Percentiles rank a stretch among this genome's conserved stretches.
These are phyloP conservation scores for Sinocyclocheilus anophthalmus DNA, from an alignment of 2,113 vertebrate genomes.

Conservation along the genomic window DNA sequence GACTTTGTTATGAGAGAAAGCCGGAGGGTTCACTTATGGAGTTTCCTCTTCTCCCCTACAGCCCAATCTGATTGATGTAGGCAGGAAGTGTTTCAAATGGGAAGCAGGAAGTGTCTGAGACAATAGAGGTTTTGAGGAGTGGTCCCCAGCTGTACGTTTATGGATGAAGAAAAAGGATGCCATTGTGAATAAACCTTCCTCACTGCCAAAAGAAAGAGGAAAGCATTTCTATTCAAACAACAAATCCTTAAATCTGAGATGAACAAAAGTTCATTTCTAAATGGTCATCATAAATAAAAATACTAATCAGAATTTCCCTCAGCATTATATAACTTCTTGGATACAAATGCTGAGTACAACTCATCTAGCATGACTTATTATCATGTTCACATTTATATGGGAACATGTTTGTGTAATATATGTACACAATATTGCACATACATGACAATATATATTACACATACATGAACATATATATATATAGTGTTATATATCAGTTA, in stretches of 20 bases:
- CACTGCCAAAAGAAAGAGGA: constrained; percentile 44
- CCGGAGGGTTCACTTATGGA: constrained; percentile 53
- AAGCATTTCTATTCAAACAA: constrained; percentile 13
- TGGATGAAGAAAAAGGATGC: constrained; percentile 51
- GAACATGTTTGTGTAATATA: too few relatives aligned
- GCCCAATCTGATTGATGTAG: constrained; percentile 66
- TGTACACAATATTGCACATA: too few relatives aligned
- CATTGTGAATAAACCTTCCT: constrained; percentile 42
- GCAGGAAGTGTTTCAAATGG: constrained; percentile 68
- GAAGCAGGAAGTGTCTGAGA: constrained; percentile 76
- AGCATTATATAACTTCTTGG: background rate
- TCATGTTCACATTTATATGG: too few relatives aligned
- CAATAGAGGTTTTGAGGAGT: constrained; percentile 70
- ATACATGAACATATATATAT: too few relatives aligned
- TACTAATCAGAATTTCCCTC: background rate
- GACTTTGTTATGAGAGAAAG: constrained; percentile 56
- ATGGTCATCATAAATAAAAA: background rate
- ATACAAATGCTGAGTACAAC: background rate
- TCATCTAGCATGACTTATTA: background rate
- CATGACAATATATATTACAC: too few relatives aligned
- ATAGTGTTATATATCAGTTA: too few relatives aligned
- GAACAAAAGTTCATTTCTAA: background rate
- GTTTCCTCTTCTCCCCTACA: constrained; percentile 68
- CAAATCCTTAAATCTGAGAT: constrained; percentile 13
- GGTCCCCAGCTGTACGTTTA: constrained; percentile 61